A percentile compares a stretch with the other conserved stretches of the same genome.
These are phyloP conservation scores for Neoascia interrupta DNA, from an alignment of 2,888 invertebrate species.

Conservation along the genomic window DNA sequence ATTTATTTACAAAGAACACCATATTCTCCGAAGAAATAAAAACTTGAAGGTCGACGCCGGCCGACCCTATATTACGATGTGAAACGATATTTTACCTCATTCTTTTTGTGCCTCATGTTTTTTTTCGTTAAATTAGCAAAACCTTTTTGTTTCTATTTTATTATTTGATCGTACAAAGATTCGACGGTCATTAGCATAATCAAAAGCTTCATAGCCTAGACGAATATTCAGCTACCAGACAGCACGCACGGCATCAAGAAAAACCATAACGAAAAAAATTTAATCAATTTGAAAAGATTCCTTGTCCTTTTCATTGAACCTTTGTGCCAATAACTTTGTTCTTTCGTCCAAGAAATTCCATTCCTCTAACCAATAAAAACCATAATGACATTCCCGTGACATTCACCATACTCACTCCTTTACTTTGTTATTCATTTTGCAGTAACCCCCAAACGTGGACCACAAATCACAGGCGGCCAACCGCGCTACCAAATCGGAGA, in stretches of 20 bases:
- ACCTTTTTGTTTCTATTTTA: too few relatives aligned
- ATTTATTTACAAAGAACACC: too few relatives aligned
- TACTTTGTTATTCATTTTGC: slow-evolving; percentile 74
- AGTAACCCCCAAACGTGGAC: slow-evolving; percentile 91
- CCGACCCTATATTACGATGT: too few relatives aligned
- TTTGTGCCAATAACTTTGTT: too few relatives aligned
- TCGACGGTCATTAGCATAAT: slow-evolving; percentile 51
- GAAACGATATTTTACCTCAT: too few relatives aligned
- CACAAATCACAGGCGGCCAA: slow-evolving; percentile 89
- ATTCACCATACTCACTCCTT: too few relatives aligned
- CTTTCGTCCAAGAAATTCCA: not conserved
- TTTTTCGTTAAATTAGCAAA: too few relatives aligned
- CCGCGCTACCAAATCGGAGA: slow-evolving; percentile 91
- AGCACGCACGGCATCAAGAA: slow-evolving; percentile 18
- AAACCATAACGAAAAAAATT: slow-evolving; percentile 10
- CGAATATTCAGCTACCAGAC: not conserved
- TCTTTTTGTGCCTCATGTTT: too few relatives aligned
- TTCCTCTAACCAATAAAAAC: slow-evolving; percentile 27
- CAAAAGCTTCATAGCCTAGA: slow-evolving; percentile 17
- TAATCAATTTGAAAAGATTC: slow-evolving; percentile 50
- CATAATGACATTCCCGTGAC: slow-evolving; percentile 15
- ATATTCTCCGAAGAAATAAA: too few relatives aligned
- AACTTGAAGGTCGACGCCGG: too few relatives aligned
- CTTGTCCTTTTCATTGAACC: not conserved
- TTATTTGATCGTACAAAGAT: too few relatives aligned